A percentile compares a stretch with the other conserved stretches of the same genome.
Evolutionary conservation across 2,113 vertebrate genomes (phyloP).

Genomic region (Pampusana beccarii): DNA sequence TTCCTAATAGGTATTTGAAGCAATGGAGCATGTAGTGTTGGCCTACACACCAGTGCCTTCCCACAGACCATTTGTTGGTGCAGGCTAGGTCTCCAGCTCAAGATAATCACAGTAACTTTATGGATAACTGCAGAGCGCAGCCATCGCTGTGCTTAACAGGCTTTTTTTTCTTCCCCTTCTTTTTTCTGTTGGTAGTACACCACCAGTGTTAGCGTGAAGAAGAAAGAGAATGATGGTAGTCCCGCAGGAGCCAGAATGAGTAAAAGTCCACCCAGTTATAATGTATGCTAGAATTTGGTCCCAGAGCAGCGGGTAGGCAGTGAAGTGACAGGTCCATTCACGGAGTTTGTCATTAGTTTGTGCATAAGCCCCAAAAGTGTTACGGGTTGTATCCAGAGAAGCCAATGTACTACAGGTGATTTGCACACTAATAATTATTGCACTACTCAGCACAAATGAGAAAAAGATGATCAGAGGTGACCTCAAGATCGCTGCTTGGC

Average conservation of each 20-base stretch:
- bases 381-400: not conserved
- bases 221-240: not conserved
- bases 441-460: not conserved
- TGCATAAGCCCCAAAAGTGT: not conserved
- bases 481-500: not conserved
- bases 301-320: not conserved
- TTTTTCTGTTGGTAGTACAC: not conserved
- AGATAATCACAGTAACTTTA: not conserved
- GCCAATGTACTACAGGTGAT: not conserved
- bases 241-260: accelerated
- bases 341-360: not conserved
- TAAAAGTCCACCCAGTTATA: not conserved
- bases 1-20: not conserved
- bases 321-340: not conserved
- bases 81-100: not conserved
- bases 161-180: too few species aligned
- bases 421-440: not conserved
- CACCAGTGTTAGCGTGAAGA: not conserved
- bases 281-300: not conserved
- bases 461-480: not conserved
- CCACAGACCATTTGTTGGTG: not conserved
- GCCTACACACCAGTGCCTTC: accelerated
- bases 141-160: not conserved
- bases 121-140: not conserved
- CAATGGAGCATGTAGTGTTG: not conserved